A percentile compares a stretch with the other conserved stretches of the same genome.
These are phyloP conservation scores for Sebastes itinus DNA, from an alignment of 2,797 vertebrate species.

Conservation along the genomic window DNA sequence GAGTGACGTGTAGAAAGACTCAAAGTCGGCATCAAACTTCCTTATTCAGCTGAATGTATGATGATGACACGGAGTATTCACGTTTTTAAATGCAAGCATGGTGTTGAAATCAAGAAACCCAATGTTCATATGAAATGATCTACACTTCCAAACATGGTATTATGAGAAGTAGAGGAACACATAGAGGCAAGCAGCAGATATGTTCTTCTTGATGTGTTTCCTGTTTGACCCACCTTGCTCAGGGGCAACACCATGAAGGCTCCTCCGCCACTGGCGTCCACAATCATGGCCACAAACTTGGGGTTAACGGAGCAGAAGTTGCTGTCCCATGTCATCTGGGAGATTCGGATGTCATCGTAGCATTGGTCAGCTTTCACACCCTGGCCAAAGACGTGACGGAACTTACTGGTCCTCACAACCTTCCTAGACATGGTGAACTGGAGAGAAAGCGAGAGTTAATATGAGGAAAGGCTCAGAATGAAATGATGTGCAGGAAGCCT, in stretches of 20 bases:
- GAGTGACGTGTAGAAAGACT: conserved; percentile 62
- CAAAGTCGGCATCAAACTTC: conserved; percentile 77
- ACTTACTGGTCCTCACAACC: conserved; percentile 92
- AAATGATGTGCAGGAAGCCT: not conserved
- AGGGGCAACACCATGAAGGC: conserved; percentile 91
- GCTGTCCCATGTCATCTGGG: conserved; percentile 96
- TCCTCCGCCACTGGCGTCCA: conserved; percentile 93
- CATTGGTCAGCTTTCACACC: conserved; percentile 90
- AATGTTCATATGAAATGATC: not conserved
- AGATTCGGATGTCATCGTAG: conserved; percentile 93
- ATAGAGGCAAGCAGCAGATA: rapidly evolving
- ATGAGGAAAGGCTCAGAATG: not conserved
- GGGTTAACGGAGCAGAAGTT: conserved; percentile 93
- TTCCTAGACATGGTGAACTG: conserved; percentile 88
- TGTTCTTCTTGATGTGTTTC: not conserved
- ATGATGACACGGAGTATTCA: conserved; percentile 15
- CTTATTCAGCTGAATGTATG: conserved; percentile 66
- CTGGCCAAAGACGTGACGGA: conserved; percentile 93
- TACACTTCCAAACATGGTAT: conserved; percentile 10
- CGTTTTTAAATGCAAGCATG: not conserved
- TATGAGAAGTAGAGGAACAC: not conserved
- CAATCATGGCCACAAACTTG: conserved; percentile 93
- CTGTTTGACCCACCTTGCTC: conserved; percentile 82
- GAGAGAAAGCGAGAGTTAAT: not conserved
- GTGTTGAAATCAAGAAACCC: not conserved